phyloP scores from a whole-genome alignment of 2,797 vertebrate genomes.

The Enteromius unitaeniatus region DNA sequence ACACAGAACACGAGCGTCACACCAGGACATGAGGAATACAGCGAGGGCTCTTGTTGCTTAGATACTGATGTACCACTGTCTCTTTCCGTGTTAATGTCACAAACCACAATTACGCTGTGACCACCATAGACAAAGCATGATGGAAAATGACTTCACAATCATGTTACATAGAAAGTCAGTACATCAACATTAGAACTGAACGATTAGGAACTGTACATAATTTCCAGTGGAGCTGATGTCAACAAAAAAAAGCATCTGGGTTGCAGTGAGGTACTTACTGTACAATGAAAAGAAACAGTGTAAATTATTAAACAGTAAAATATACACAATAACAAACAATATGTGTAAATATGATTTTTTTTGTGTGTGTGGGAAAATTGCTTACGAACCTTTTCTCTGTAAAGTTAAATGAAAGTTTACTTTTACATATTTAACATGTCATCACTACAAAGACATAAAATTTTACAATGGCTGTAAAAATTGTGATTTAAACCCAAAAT shows the following conservation, averaged over 20 bases:
- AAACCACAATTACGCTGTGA: constrained; percentile 58
- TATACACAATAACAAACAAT: background rate
- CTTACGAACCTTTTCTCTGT: background rate
- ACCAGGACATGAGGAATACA: constrained; percentile 62
- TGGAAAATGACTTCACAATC: constrained; percentile 47
- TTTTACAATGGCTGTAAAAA: background rate
- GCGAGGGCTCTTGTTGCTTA: constrained; percentile 66
- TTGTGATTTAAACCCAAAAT: background rate
- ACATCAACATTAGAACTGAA: constrained; percentile 2
- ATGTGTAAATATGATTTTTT: background rate
- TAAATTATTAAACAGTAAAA: background rate
- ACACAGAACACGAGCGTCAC: constrained; percentile 46
- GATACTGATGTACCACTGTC: constrained; percentile 62
- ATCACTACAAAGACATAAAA: background rate
- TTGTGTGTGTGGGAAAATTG: too few relatives aligned
- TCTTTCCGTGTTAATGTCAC: constrained; percentile 56
- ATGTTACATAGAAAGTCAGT: constrained; percentile 40
- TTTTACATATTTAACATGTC: background rate
- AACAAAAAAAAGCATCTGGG: background rate
- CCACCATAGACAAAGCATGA: constrained; percentile 52
- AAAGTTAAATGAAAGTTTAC: background rate
- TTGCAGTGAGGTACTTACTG: background rate
- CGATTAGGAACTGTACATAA: background rate
- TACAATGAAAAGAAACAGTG: background rate
- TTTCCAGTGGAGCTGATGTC: background rate